Evolutionary conservation across 2,888 invertebrate genomes (phyloP).

Genomic region (Acanthosepion pharaonis): DNA sequence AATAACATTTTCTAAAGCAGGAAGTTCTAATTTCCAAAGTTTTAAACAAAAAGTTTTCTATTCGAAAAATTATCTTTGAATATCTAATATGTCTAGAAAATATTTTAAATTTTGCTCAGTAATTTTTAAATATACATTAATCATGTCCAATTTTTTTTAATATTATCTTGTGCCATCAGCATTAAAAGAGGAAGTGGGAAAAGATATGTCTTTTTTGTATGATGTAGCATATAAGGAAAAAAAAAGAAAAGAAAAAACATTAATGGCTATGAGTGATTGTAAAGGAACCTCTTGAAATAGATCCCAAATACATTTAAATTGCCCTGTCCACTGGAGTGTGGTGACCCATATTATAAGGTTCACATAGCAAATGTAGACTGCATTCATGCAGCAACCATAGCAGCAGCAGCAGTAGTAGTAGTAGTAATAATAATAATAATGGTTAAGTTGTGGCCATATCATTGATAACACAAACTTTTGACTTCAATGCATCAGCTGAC

Average conservation of each 20-base stretch:
- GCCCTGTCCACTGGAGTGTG: constrained; percentile 33
- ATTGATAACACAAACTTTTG: not conserved
- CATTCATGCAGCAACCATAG: not conserved
- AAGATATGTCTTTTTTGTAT: constrained; percentile 18
- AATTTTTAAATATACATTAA: not conserved
- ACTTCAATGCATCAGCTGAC: not conserved
- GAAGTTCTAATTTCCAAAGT: not conserved
- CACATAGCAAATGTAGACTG: constrained; percentile 24
- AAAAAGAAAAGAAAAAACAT: not conserved
- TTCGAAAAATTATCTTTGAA: not conserved
- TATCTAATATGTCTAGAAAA: not conserved
- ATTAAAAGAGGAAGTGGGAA: not conserved
- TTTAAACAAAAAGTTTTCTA: not conserved
- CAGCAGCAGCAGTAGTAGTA: not conserved
- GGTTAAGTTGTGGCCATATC: not conserved
- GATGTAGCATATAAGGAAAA: not conserved
- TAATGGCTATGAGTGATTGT: constrained; percentile 33
- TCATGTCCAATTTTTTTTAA: not conserved
- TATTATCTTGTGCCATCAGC: constrained; percentile 17
- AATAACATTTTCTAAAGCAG: not conserved
- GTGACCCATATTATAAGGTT: not conserved
- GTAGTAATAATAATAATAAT: constrained; percentile 34
- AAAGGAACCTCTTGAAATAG: not conserved
- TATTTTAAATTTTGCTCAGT: constrained; percentile 14
- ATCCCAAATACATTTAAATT: constrained; percentile 5